These are phyloP conservation scores for Pilophorus perplexus DNA, from an alignment of 2,888 invertebrate genomes.

Conservation along the genomic window DNA sequence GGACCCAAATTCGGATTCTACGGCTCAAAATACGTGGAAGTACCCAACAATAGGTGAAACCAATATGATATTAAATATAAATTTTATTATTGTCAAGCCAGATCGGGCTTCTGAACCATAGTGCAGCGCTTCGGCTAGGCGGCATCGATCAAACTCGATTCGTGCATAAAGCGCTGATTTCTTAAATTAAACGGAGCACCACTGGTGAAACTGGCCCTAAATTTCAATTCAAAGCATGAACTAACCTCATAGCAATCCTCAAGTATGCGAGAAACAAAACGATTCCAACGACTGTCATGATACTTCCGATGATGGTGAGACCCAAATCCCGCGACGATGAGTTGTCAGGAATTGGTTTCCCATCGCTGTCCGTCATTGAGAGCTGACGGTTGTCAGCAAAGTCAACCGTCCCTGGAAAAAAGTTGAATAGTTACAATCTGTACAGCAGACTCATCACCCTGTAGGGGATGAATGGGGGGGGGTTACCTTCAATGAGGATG, in stretches of 20 bases:
- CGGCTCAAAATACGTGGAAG: too few relatives aligned
- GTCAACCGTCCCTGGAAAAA: conserved; percentile 43
- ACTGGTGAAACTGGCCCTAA: too few relatives aligned
- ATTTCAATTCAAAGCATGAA: too few relatives aligned
- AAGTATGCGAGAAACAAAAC: conserved; percentile 54
- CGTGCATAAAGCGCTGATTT: background rate
- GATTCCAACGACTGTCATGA: conserved; percentile 62
- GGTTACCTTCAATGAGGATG: conserved; percentile 47
- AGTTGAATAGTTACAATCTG: background rate
- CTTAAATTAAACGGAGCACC: too few relatives aligned
- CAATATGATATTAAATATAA: too few relatives aligned
- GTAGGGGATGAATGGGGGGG: too few relatives aligned
- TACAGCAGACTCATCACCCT: too few relatives aligned
- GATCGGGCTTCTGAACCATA: too few relatives aligned
- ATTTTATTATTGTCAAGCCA: too few relatives aligned
- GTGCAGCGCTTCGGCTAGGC: too few relatives aligned
- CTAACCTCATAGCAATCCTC: conserved; percentile 32
- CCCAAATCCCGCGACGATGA: conserved; percentile 38
- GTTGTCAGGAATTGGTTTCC: conserved; percentile 34
- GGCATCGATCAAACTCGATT: background rate
- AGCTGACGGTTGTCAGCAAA: conserved; percentile 56
- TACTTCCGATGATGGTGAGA: conserved; percentile 55
- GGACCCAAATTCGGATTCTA: too few relatives aligned
- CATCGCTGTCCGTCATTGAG: conserved; percentile 50
- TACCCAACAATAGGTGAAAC: too few relatives aligned